These are phyloP conservation scores for Metallyticus violacea DNA, from an alignment of 2,888 invertebrate species.

Conservation along the genomic window DNA sequence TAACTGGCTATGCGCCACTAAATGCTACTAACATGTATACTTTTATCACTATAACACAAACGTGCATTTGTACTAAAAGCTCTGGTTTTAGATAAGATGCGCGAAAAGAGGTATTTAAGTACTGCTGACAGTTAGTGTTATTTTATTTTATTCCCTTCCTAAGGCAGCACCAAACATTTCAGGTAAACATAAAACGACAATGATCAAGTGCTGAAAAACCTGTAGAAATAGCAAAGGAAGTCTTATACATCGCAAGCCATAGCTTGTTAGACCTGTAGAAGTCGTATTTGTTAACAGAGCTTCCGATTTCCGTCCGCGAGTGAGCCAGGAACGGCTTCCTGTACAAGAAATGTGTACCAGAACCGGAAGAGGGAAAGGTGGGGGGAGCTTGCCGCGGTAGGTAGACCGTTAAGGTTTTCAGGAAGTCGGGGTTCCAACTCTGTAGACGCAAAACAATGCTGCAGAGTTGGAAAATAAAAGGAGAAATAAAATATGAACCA, in stretches of 20 bases:
- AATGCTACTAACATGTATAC: too few relatives aligned
- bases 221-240: background rate
- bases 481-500: too few relatives aligned
- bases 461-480: too few relatives aligned
- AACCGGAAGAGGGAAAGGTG: background rate
- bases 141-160: too few relatives aligned
- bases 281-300: background rate
- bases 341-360: background rate
- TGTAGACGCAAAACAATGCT: background rate
- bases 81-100: too few relatives aligned
- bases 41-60: too few relatives aligned
- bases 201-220: background rate
- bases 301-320: background rate
- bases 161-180: too few relatives aligned
- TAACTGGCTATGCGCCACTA: too few relatives aligned
- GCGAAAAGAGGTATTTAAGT: too few relatives aligned
- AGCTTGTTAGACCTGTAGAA: background rate
- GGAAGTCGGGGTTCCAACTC: background rate
- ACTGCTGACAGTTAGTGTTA: too few relatives aligned
- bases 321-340: background rate
- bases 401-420: background rate
- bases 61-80: too few relatives aligned
- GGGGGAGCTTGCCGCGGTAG: background rate
- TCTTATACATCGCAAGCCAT: background rate
- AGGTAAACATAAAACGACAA: too few relatives aligned